phyloP scores from a whole-genome alignment of 2,797 vertebrate species.

The Ctenosaura bakeri region DNA sequence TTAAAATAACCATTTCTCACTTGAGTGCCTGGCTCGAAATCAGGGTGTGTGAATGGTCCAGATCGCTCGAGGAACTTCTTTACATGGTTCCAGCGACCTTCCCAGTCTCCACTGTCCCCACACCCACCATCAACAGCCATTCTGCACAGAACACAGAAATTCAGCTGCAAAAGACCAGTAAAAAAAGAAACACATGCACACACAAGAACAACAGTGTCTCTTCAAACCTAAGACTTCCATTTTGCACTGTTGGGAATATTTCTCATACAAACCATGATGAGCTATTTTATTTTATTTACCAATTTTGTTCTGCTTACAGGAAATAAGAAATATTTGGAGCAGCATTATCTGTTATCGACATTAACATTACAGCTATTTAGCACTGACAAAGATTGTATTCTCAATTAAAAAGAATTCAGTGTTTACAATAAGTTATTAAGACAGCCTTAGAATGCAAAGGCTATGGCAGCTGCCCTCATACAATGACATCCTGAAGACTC shows the following conservation, averaged over 20 bases:
- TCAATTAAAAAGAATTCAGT: slow-evolving; percentile 15
- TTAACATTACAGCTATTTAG: slow-evolving; percentile 5
- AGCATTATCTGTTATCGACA: neutral
- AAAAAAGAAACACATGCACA: slow-evolving; percentile 63
- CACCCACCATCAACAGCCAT: slow-evolving; percentile 98
- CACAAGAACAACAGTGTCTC: slow-evolving; percentile 32
- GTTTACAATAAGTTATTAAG: slow-evolving; percentile 51
- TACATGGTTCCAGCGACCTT: slow-evolving; percentile 98
- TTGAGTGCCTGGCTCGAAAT: slow-evolving; percentile 97
- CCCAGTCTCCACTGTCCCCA: slow-evolving; percentile 92
- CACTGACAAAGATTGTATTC: neutral
- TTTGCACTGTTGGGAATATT: slow-evolving; percentile 49
- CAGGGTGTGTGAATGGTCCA: slow-evolving; percentile 96
- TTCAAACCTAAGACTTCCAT: slow-evolving; percentile 56
- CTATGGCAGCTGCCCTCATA: slow-evolving; percentile 11
- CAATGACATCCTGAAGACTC: slow-evolving; percentile 22
- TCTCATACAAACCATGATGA: slow-evolving; percentile 22
- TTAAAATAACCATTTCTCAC: slow-evolving; percentile 87
- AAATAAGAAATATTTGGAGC: neutral
- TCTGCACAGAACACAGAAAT: slow-evolving; percentile 90
- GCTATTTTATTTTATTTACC: slow-evolving; percentile 31
- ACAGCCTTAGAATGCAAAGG: slow-evolving; percentile 48
- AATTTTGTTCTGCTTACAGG: neutral
- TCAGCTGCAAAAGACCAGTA: slow-evolving; percentile 81
- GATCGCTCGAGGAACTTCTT: slow-evolving; percentile 97